These are phyloP conservation scores for Drosophila erecta DNA, from an alignment of 1,140 invertebrate species.

Conservation along the genomic window DNA sequence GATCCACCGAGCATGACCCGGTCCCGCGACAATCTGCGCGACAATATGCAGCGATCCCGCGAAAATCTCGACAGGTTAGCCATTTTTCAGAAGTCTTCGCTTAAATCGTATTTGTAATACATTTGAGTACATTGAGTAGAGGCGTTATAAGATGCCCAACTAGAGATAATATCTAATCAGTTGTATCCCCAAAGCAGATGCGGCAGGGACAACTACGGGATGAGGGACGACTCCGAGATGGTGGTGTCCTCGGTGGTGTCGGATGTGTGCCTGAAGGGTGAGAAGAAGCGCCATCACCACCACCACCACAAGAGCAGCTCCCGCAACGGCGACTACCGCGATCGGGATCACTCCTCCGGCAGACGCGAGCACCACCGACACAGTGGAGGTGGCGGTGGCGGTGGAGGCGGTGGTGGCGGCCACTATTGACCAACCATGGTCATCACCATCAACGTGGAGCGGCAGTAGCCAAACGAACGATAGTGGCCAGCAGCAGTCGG, in stretches of 20 bases:
- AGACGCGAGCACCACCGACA: constrained; percentile 82
- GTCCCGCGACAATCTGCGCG: constrained; percentile 83
- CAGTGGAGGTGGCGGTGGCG: constrained; percentile 61
- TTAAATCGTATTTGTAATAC: no score
- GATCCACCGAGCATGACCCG: constrained; percentile 87
- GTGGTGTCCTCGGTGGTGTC: constrained; percentile 92
- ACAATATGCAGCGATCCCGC: constrained; percentile 84
- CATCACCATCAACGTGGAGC: constrained; percentile 84
- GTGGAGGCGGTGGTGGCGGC: constrained; percentile 57
- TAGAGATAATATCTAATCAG: neutral
- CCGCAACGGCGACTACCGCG: constrained; percentile 80
- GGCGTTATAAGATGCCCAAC: neutral
- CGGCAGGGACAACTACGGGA: constrained; percentile 87
- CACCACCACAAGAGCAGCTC: constrained; percentile 89
- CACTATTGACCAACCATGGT: constrained; percentile 85
- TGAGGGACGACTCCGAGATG: constrained; percentile 92
- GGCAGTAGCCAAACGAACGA: constrained; percentile 58
- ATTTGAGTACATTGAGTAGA: no score
- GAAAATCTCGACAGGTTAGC: constrained; percentile 85
- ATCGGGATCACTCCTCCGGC: constrained; percentile 75
- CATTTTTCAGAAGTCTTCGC: no score
- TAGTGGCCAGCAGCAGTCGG: constrained; percentile 9
- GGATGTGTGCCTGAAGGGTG: constrained; percentile 87
- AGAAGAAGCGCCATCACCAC: constrained; percentile 92
- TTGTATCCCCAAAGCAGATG: constrained; percentile 27